These are phyloP conservation scores for Enteromius unitaeniatus DNA, from an alignment of 2,797 vertebrate genomes.

Conservation along the genomic window DNA sequence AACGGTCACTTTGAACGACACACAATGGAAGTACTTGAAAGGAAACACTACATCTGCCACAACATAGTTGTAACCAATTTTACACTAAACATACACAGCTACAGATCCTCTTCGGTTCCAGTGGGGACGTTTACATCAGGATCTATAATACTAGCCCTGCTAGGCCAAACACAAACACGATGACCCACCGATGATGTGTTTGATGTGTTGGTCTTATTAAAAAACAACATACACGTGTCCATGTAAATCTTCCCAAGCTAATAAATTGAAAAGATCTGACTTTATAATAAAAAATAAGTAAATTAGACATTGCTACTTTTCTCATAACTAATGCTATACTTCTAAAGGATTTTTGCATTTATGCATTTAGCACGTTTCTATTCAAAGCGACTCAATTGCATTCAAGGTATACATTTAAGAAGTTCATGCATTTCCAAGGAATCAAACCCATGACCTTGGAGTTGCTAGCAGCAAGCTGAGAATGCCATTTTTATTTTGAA, in stretches of 20 bases:
- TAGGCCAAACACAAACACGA: neutral
- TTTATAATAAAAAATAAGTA: neutral
- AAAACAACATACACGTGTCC: neutral
- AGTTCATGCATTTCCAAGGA: neutral
- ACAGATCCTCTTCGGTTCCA: neutral
- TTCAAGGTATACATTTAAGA: neutral
- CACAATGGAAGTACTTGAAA: conserved; percentile 64
- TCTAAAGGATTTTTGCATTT: neutral
- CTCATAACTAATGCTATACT: neutral
- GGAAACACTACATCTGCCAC: conserved; percentile 61
- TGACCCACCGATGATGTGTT: neutral
- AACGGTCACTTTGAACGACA: conserved; percentile 65
- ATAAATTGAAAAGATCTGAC: neutral
- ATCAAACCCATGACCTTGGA: neutral
- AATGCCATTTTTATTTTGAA: neutral
- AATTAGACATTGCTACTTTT: neutral
- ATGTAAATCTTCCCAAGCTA: neutral
- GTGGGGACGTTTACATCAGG: neutral
- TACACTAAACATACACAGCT: neutral
- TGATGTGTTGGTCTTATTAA: neutral
- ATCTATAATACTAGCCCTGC: neutral
- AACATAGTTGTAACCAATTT: conserved; percentile 58
- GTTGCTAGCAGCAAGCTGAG: neutral
- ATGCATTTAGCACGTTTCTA: neutral
- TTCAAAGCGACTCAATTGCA: neutral